These are phyloP conservation scores for Agriopis aurantiaria DNA, from an alignment of 2,888 invertebrate species.

Conservation along the genomic window DNA sequence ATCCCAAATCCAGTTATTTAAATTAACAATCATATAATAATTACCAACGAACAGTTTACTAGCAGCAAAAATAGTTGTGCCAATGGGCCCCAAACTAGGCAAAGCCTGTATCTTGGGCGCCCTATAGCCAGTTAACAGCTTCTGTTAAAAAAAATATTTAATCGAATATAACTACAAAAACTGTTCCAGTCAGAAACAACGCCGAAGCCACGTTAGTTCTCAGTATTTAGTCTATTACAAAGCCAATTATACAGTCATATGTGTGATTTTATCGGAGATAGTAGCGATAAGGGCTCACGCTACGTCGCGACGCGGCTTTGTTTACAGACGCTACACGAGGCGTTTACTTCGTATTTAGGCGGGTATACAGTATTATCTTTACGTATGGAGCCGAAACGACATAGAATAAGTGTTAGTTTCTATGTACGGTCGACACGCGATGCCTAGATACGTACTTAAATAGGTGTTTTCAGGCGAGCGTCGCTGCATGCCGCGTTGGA, in stretches of 20 bases:
- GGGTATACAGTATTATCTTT: slow-evolving; percentile 15
- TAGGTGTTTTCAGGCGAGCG: slow-evolving; percentile 49
- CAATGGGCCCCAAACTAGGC: no score
- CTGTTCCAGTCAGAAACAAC: not conserved
- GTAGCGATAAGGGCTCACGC: slow-evolving; percentile 62
- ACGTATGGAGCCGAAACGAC: slow-evolving; percentile 13
- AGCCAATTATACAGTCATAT: slow-evolving; percentile 56
- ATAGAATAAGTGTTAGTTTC: slow-evolving; percentile 20
- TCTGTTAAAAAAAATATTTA: no score
- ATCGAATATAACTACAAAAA: not conserved
- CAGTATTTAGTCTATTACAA: slow-evolving; percentile 12
- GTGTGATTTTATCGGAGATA: slow-evolving; percentile 56
- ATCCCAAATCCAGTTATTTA: no score
- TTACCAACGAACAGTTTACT: no score
- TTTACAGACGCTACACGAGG: slow-evolving; percentile 60
- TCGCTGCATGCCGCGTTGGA: slow-evolving; percentile 49
- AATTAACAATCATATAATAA: no score
- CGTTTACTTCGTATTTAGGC: slow-evolving; percentile 29
- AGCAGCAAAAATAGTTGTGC: no score
- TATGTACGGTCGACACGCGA: slow-evolving; percentile 40
- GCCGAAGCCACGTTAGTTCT: slow-evolving; percentile 2
- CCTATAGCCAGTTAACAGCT: no score
- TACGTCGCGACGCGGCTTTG: slow-evolving; percentile 55
- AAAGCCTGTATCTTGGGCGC: no score
- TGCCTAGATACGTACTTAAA: slow-evolving; percentile 31